Percentiles rank a stretch among this genome's conserved stretches.
These are phyloP conservation scores for Guaruba guarouba DNA, from an alignment of 2,113 vertebrate genomes.

Conservation along the genomic window DNA sequence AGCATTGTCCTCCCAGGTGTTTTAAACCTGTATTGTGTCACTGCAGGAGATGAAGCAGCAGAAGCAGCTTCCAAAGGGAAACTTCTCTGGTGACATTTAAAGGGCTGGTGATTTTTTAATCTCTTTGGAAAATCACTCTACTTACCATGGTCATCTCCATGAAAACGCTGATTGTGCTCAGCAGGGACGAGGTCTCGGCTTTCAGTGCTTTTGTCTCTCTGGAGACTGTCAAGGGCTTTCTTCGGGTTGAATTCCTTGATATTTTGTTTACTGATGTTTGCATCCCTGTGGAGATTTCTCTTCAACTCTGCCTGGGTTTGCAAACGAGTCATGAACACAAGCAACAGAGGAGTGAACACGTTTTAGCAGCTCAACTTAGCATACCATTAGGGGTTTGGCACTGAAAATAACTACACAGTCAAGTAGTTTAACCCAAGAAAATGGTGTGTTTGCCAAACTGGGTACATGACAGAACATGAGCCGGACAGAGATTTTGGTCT, in stretches of 20 bases:
- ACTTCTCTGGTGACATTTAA: background rate
- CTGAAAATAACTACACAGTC: background rate
- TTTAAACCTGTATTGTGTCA: background rate
- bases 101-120: background rate
- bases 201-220: background rate
- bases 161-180: slow-evolving; percentile 31
- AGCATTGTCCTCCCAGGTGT: background rate
- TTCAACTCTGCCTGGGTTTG: slow-evolving; percentile 70
- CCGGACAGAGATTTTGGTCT: background rate
- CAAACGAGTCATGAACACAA: slow-evolving; percentile 42
- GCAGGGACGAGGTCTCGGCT: background rate
- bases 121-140: background rate
- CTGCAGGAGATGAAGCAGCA: background rate
- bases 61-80: background rate
- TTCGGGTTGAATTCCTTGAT: slow-evolving; percentile 19
- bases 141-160: slow-evolving; percentile 53
- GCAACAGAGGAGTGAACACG: background rate
- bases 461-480: background rate
- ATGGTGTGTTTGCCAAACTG: background rate
- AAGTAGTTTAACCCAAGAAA: background rate
- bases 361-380: background rate
- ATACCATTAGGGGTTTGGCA: background rate
- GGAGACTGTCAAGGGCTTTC: slow-evolving; percentile 7
- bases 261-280: slow-evolving; percentile 57
- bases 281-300: slow-evolving; percentile 63